phyloP scores from a whole-genome alignment of 2,797 vertebrate genomes.

The Eulemur coronatus region DNA sequence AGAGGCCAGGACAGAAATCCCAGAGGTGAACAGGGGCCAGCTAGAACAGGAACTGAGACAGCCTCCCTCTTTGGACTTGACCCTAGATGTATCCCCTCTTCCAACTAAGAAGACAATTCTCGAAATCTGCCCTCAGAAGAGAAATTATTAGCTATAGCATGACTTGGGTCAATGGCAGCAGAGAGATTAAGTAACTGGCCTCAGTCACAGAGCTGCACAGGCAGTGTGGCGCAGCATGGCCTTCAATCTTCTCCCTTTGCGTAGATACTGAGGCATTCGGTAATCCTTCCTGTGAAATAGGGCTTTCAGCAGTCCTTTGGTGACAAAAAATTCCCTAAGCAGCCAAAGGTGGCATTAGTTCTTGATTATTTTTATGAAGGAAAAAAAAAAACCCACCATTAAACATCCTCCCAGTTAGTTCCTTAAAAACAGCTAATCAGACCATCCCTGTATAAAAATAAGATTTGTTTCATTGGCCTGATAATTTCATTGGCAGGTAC shows the following conservation, averaged over 20 bases:
- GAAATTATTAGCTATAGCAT: background rate
- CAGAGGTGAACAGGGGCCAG: background rate
- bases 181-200: background rate
- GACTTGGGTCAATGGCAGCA: background rate
- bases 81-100: background rate
- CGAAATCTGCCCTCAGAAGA: background rate
- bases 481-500: background rate
- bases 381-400: background rate
- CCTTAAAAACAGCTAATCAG: conserved; percentile 7
- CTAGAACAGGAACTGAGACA: background rate
- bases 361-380: background rate
- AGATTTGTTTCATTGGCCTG: background rate
- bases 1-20: background rate
- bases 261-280: background rate
- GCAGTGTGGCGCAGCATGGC: background rate
- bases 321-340: conserved; percentile 8
- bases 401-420: background rate
- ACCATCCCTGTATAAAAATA: background rate
- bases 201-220: background rate
- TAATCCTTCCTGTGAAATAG: background rate
- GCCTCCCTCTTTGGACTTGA: background rate
- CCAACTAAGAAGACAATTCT: background rate
- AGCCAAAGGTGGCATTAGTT: background rate
- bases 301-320: background rate
- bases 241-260: background rate